Evolutionary conservation across 64 coral and sea anemone genomes (phyloP).

Genomic region (Dendrophyllia cribrosa): DNA sequence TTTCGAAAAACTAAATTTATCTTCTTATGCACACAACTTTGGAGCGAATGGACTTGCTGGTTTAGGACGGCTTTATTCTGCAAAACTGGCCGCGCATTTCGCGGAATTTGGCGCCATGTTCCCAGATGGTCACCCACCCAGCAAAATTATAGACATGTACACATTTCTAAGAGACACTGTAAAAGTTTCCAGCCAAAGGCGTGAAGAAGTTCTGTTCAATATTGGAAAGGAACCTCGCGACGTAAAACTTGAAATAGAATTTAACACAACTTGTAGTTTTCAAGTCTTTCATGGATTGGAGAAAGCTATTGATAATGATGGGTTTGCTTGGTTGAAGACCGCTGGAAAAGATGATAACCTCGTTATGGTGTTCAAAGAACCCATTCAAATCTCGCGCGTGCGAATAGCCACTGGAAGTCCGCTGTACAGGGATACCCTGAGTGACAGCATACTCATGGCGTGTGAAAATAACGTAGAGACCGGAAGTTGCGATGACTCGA

Average conservation of each 20-base stretch:
- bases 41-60: neutral
- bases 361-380: slow-evolving; percentile 8
- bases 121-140: neutral
- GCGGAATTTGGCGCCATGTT: slow-evolving; percentile 55
- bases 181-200: neutral
- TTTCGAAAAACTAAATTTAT: neutral
- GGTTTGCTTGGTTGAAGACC: slow-evolving; percentile 33
- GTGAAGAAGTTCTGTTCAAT: neutral
- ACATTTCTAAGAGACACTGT: neutral
- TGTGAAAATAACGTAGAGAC: slow-evolving; percentile 10
- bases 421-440: neutral
- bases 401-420: slow-evolving; percentile 22
- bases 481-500: neutral
- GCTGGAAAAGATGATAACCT: slow-evolving; percentile 35
- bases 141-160: neutral
- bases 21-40: neutral
- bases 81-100: neutral
- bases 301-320: slow-evolving; percentile 7
- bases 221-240: neutral
- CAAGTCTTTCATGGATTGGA: slow-evolving; percentile 2
- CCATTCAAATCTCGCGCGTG: slow-evolving; percentile 17
- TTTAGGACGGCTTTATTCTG: slow-evolving; percentile 6
- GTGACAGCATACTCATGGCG: neutral
- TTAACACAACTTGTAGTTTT: neutral
- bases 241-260: neutral